phyloP scores from a whole-genome alignment of 2,797 vertebrate genomes.

The Octomys mimax region DNA sequence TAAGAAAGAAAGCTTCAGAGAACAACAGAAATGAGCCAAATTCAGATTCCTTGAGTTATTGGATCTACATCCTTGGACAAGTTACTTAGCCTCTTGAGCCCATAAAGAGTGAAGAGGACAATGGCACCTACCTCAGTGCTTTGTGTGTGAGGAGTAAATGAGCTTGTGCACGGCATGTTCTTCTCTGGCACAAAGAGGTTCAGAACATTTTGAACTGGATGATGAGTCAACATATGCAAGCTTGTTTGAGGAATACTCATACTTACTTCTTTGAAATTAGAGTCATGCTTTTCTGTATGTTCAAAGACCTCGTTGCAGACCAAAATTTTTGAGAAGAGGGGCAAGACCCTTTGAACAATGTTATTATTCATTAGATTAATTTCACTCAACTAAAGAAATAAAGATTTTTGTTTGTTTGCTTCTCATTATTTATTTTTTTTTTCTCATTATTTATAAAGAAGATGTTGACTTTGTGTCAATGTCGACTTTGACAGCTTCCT shows the following conservation, averaged over 20 bases:
- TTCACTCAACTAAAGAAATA: neutral
- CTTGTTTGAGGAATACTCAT: neutral
- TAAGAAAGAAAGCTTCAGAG: neutral
- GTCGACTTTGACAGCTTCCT: neutral
- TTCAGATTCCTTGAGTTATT: neutral
- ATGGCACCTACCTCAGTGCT: neutral
- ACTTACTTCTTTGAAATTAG: conserved; percentile 33
- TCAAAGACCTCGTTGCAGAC: neutral
- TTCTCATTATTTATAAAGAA: neutral
- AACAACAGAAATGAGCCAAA: neutral
- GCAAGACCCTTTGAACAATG: neutral
- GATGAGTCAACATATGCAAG: neutral
- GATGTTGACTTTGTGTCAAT: neutral
- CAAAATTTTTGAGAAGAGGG: conserved; percentile 21
- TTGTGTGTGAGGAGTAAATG: neutral
- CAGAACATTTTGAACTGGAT: neutral
- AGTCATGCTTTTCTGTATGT: neutral
- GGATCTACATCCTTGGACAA: neutral
- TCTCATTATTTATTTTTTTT: neutral
- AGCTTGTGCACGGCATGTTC: neutral
- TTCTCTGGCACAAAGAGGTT: neutral
- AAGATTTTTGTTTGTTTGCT: neutral
- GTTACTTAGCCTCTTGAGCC: neutral
- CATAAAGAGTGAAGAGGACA: neutral
- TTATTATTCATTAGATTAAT: neutral